These are phyloP conservation scores for Xylophagus ater DNA, from an alignment of 2,888 invertebrate species.

Conservation along the genomic window DNA sequence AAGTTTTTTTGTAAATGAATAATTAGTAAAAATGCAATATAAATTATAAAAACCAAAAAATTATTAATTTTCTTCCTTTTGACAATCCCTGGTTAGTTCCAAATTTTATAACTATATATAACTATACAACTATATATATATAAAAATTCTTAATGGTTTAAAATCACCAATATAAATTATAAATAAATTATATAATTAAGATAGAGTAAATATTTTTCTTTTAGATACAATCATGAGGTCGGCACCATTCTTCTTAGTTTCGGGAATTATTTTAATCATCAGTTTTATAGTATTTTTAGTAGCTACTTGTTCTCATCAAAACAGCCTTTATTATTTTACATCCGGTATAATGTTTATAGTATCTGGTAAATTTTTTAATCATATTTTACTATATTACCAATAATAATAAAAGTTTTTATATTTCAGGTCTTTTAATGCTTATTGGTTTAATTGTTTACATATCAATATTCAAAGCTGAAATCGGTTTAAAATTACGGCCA, in stretches of 20 bases:
- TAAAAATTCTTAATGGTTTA: too few relatives aligned
- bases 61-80: too few relatives aligned
- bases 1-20: too few relatives aligned
- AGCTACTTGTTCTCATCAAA: slow-evolving; percentile 66
- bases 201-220: too few relatives aligned
- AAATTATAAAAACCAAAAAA: too few relatives aligned
- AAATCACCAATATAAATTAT: too few relatives aligned
- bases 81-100: too few relatives aligned
- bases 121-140: too few relatives aligned
- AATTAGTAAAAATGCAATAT: too few relatives aligned
- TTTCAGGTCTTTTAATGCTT: slow-evolving; percentile 71
- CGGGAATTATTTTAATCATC: slow-evolving; percentile 62
- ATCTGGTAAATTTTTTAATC: slow-evolving; percentile 52
- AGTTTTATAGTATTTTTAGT: slow-evolving; percentile 72
- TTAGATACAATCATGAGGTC: slow-evolving; percentile 81
- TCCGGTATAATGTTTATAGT: slow-evolving; percentile 81
- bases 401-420: not conserved
- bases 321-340: slow-evolving; percentile 69
- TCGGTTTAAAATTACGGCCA: slow-evolving; percentile 74
- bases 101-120: too few relatives aligned
- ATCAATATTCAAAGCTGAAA: slow-evolving; percentile 82
- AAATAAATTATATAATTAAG: too few relatives aligned
- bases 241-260: slow-evolving; percentile 67
- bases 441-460: slow-evolving; percentile 88
- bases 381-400: not conserved